A percentile compares a stretch with the other conserved stretches of the same genome.
These are phyloP conservation scores for Accipiter virgatus DNA, from an alignment of 2,113 vertebrate genomes.

Conservation along the genomic window DNA sequence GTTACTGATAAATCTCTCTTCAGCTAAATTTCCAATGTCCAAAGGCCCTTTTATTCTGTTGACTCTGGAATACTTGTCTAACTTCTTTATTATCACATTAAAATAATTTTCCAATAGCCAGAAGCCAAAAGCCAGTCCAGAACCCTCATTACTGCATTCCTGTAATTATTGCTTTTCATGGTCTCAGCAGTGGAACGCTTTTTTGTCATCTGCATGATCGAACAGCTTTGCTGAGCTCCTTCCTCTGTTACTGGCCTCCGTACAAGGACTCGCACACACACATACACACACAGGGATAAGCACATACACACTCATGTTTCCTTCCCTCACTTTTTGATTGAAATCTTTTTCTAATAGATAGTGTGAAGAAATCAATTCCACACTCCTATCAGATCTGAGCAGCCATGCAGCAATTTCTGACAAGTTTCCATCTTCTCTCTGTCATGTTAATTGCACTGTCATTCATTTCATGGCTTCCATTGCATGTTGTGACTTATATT, in stretches of 20 bases:
- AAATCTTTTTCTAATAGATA: constrained; percentile 25
- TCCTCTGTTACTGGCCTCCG: neutral
- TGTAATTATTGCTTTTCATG: neutral
- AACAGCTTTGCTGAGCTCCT: neutral
- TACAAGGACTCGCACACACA: neutral
- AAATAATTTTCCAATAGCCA: neutral
- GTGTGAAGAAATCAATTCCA: constrained; percentile 45
- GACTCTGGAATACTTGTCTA: neutral
- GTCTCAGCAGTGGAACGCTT: neutral
- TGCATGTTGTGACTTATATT: constrained; percentile 5
- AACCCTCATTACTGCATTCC: neutral
- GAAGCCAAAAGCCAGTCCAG: neutral
- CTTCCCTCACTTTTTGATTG: constrained; percentile 37
- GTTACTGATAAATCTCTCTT: neutral
- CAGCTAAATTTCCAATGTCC: neutral
- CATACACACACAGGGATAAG: neutral
- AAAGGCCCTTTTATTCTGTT: neutral
- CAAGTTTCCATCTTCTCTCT: constrained; percentile 28
- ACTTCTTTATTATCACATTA: neutral
- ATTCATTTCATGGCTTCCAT: constrained; percentile 4
- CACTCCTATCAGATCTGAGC: constrained; percentile 11
- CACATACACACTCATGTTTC: neutral
- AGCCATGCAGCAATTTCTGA: constrained; percentile 21
- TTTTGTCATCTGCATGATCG: neutral
- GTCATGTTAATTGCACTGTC: constrained; percentile 41